Percentiles rank a stretch among this genome's conserved stretches.
Evolutionary conservation across 2,113 vertebrate genomes (phyloP).

Genomic region (Rhabdomys dilectus): DNA sequence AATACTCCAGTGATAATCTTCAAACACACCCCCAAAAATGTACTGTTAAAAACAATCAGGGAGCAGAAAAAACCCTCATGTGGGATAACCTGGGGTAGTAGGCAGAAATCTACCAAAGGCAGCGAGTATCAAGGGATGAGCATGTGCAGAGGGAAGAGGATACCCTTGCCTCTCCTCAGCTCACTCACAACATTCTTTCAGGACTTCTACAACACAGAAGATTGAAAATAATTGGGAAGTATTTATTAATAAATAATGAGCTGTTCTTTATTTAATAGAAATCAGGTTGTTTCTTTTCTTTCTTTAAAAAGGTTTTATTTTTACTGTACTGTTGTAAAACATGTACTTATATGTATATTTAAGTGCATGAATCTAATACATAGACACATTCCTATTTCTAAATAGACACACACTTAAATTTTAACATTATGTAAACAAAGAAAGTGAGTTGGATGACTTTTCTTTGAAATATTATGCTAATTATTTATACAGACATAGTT

Average conservation of each 20-base stretch:
- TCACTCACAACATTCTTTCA: not conserved
- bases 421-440: not conserved
- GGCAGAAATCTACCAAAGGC: not conserved
- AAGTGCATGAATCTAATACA: not conserved
- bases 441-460: slow-evolving; percentile 16
- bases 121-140: not conserved
- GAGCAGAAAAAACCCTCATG: not conserved
- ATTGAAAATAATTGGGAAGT: not conserved
- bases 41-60: not conserved
- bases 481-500: slow-evolving; percentile 21
- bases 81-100: not conserved
- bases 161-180: not conserved
- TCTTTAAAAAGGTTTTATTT: not conserved
- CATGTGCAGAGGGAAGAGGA: not conserved
- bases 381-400: not conserved
- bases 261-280: slow-evolving; percentile 2
- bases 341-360: not conserved
- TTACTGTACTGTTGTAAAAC: not conserved
- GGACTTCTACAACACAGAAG: not conserved
- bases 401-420: not conserved
- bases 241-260: slow-evolving; percentile 20
- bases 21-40: not conserved
- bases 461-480: not conserved
- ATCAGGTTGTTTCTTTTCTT: not conserved
- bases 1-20: not conserved